These are phyloP conservation scores for Oreortyx pictus DNA, from an alignment of 2,797 vertebrate genomes.

Conservation along the genomic window DNA sequence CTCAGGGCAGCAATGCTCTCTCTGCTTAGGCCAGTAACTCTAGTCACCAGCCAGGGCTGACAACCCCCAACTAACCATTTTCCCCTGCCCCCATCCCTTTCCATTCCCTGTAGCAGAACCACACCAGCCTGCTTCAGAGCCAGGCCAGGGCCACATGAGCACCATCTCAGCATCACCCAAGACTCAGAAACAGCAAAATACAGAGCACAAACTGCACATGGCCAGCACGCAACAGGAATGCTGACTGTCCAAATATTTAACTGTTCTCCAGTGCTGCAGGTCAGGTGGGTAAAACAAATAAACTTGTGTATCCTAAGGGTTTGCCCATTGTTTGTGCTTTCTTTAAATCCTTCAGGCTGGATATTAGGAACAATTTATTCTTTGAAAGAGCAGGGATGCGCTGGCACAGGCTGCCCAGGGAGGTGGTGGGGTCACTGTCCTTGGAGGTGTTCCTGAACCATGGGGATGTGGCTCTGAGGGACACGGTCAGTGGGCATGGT, in stretches of 20 bases:
- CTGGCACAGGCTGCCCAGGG: too few relatives aligned
- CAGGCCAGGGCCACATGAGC: background rate
- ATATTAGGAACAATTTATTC: too few relatives aligned
- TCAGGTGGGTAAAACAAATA: conserved; percentile 55
- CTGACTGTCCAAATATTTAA: conserved; percentile 65
- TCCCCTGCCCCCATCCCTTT: background rate
- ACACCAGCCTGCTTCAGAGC: too few relatives aligned
- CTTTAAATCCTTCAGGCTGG: background rate
- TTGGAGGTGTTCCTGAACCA: too few relatives aligned
- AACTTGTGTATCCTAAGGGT: conserved; percentile 15
- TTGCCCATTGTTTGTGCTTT: conserved; percentile 12
- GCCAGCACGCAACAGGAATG: conserved; percentile 42
- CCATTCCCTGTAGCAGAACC: background rate
- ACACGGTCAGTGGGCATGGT: too few relatives aligned
- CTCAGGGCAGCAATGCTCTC: background rate
- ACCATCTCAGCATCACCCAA: background rate
- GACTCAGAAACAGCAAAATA: background rate
- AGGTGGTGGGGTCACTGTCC: too few relatives aligned
- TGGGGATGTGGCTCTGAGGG: too few relatives aligned
- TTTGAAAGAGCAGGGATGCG: too few relatives aligned
- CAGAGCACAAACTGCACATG: background rate
- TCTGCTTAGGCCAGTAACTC: conserved; percentile 36
- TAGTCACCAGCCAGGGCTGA: conserved; percentile 9
- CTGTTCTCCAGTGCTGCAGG: background rate
- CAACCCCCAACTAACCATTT: background rate